phyloP scores from a whole-genome alignment of 2,888 invertebrate genomes.

The Nomada ruficornis region DNA sequence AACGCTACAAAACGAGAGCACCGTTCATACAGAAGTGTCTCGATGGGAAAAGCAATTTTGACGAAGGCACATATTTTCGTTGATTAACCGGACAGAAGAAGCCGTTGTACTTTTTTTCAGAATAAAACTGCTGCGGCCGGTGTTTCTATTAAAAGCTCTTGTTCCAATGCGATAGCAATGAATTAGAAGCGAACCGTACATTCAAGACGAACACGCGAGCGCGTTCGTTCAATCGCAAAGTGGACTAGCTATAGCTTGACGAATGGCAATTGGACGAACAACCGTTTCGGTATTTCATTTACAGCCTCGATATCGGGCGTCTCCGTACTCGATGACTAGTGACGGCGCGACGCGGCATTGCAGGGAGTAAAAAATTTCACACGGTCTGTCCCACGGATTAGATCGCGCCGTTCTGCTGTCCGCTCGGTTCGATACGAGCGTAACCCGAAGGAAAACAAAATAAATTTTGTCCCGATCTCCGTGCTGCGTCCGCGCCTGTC shows the following conservation, averaged over 20 bases:
- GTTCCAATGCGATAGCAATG: constrained; percentile 25
- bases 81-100: too few relatives aligned
- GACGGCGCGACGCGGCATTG: not conserved
- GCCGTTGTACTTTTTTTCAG: too few relatives aligned
- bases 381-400: constrained; percentile 20
- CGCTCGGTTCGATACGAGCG: not conserved
- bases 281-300: constrained; percentile 30
- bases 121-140: not conserved
- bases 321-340: constrained; percentile 1
- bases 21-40: constrained; percentile 45
- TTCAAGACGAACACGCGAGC: constrained; percentile 20
- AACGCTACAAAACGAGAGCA: constrained; percentile 51
- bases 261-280: constrained; percentile 27
- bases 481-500: not conserved
- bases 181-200: constrained; percentile 20
- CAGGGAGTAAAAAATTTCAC: constrained; percentile 21
- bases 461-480: not conserved
- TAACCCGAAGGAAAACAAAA: constrained; percentile 16
- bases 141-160: too few relatives aligned
- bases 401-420: not conserved
- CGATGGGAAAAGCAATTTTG: too few relatives aligned
- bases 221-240: constrained; percentile 42
- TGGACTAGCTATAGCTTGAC: constrained; percentile 37
- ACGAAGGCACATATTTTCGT: too few relatives aligned
- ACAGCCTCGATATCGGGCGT: constrained; percentile 10